A percentile compares a stretch with the other conserved stretches of the same genome.
Evolutionary conservation across 2,113 vertebrate species (phyloP).

Genomic region (Deroptyus accipitrinus): DNA sequence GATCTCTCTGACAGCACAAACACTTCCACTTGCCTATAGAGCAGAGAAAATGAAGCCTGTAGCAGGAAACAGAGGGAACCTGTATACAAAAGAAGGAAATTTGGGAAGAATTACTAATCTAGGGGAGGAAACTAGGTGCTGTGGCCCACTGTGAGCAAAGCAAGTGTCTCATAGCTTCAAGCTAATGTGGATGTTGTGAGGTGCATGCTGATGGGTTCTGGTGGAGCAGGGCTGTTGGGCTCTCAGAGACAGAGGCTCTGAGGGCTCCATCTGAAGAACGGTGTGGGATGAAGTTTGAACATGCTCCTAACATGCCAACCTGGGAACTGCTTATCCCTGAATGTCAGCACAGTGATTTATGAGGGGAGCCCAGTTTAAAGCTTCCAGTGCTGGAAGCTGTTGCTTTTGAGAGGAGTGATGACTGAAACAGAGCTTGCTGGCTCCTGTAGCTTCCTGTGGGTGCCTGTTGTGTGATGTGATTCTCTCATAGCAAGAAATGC

Average conservation of each 20-base stretch:
- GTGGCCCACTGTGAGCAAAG: not conserved
- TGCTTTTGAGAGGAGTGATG: not conserved
- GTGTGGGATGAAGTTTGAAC: not conserved
- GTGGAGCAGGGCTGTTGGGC: not conserved
- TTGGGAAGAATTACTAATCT: slow-evolving; percentile 41
- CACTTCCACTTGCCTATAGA: not conserved
- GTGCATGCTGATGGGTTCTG: not conserved
- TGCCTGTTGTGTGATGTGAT: not conserved
- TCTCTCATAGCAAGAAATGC: not conserved
- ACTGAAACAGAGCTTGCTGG: not conserved
- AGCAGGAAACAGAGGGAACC: slow-evolving; percentile 55
- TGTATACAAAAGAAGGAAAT: slow-evolving; percentile 74
- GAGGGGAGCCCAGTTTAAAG: not conserved
- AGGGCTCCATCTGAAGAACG: not conserved
- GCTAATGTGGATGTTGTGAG: fast-evolving
- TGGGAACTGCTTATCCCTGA: not conserved
- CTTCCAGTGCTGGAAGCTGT: not conserved
- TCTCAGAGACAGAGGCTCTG: not conserved
- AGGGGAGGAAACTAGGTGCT: slow-evolving; percentile 48
- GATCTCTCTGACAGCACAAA: not conserved
- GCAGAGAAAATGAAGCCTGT: not conserved
- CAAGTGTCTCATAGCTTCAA: not conserved
- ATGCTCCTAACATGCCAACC: not conserved
- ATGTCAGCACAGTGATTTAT: not conserved
- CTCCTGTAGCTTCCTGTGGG: not conserved